These are phyloP conservation scores for Ectemnius cavifrons DNA, from an alignment of 2,888 invertebrate genomes.

Conservation along the genomic window DNA sequence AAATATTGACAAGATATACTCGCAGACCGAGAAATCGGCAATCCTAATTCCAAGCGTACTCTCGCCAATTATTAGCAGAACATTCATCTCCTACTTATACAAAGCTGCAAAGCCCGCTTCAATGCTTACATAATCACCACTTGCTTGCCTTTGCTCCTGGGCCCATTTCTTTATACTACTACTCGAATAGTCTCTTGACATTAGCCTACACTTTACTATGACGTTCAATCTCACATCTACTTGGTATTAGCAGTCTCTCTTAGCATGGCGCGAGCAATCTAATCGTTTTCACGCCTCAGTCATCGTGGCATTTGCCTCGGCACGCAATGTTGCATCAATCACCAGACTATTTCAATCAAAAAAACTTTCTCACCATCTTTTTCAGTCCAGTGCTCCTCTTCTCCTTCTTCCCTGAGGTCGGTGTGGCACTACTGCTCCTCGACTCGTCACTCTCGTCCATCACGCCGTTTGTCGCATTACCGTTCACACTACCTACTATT, in stretches of 20 bases:
- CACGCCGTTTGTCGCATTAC: conserved; percentile 49
- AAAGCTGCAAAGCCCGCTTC: not conserved
- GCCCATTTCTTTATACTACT: too few species aligned
- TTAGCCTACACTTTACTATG: conserved; percentile 1
- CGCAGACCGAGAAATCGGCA: not conserved
- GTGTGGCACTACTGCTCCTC: conserved; percentile 63
- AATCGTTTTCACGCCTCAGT: not conserved
- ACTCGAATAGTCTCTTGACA: too few species aligned
- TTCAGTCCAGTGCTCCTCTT: conserved; percentile 85
- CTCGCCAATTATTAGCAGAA: conserved; percentile 9
- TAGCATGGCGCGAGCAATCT: conserved; percentile 3
- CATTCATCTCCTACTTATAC: not conserved
- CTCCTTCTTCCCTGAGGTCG: conserved; percentile 77
- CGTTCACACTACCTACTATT: conserved; percentile 56
- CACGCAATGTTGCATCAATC: not conserved
- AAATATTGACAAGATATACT: conserved; percentile 31
- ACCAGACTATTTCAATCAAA: conserved; percentile 80
- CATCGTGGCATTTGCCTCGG: conserved; percentile 6
- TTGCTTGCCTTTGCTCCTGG: too few species aligned
- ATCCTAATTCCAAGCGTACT: not conserved
- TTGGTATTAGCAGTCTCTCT: conserved; percentile 3
- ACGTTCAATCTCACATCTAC: conserved; percentile 2
- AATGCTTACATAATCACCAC: too few species aligned
- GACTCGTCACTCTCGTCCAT: conserved; percentile 71
- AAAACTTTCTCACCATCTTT: conserved; percentile 89